These are phyloP conservation scores for Wasmannia auropunctata DNA, from an alignment of 1,140 invertebrate species.

Conservation along the genomic window DNA sequence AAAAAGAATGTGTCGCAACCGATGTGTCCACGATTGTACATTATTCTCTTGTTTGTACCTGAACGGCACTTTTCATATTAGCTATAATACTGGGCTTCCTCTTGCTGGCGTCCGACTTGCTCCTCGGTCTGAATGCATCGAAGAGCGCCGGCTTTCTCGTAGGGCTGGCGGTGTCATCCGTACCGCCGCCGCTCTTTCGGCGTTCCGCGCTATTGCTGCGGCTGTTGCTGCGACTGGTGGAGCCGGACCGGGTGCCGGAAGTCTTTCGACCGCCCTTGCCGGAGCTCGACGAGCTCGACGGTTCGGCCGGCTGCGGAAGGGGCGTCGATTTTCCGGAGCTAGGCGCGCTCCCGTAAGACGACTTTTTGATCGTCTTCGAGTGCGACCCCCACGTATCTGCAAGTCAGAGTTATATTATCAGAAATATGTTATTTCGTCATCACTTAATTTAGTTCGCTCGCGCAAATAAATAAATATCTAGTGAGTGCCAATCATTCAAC, in stretches of 20 bases:
- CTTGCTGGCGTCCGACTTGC: slow-evolving; percentile 91
- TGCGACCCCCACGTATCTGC: slow-evolving; percentile 88
- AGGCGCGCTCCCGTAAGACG: slow-evolving; percentile 77
- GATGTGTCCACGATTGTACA: no score
- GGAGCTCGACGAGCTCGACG: slow-evolving; percentile 78
- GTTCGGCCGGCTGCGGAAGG: slow-evolving; percentile 77
- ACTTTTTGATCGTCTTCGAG: slow-evolving; percentile 81
- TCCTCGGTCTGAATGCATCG: slow-evolving; percentile 93
- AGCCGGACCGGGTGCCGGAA: slow-evolving; percentile 83
- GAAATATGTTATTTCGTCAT: neutral
- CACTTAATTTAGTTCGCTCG: no score
- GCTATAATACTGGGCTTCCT: slow-evolving; percentile 91
- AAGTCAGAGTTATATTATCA: neutral
- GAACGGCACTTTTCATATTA: slow-evolving; percentile 92
- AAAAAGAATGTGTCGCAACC: no score
- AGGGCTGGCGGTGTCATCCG: slow-evolving; percentile 88
- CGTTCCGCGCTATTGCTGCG: slow-evolving; percentile 88
- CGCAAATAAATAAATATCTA: no score
- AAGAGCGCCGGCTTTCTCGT: slow-evolving; percentile 91
- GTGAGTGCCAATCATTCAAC: no score
- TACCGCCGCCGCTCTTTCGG: slow-evolving; percentile 86
- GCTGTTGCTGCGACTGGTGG: slow-evolving; percentile 85
- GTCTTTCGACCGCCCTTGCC: slow-evolving; percentile 77
- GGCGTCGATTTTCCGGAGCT: slow-evolving; percentile 81
- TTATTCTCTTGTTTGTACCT: slow-evolving; percentile 84